phyloP scores from a whole-genome alignment of 2,113 vertebrate species.

The Eublepharis macularius region DNA sequence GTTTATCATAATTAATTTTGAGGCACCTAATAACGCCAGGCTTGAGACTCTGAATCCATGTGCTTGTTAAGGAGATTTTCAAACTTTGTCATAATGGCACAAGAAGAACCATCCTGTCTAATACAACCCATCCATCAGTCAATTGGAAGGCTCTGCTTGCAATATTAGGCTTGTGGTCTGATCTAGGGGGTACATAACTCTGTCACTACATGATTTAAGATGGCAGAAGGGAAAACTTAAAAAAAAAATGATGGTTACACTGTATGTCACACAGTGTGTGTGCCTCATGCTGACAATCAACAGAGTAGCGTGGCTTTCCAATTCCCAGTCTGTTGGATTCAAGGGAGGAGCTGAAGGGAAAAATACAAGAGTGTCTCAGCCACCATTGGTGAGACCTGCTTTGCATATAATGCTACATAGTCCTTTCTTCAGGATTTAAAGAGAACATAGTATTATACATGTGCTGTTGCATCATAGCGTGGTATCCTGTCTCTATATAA shows the following conservation, averaged over 20 bases:
- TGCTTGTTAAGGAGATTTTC: neutral
- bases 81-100: neutral
- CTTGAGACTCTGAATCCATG: neutral
- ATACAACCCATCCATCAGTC: neutral
- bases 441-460: neutral
- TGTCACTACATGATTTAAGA: neutral
- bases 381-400: neutral
- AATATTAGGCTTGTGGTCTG: neutral
- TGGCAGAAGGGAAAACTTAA: neutral
- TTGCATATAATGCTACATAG: neutral
- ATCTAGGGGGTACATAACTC: neutral
- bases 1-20: neutral
- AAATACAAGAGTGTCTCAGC: neutral
- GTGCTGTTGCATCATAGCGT: neutral
- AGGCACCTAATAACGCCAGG: neutral
- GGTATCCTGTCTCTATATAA: neutral
- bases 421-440: neutral
- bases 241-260: neutral
- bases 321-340: neutral
- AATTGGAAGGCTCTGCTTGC: neutral
- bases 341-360: too few relatives aligned
- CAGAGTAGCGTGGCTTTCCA: neutral
- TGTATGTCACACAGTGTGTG: neutral
- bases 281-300: neutral
- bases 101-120: neutral